These are phyloP conservation scores for Cheilosia grossa DNA, from an alignment of 2,888 invertebrate species.

Conservation along the genomic window DNA sequence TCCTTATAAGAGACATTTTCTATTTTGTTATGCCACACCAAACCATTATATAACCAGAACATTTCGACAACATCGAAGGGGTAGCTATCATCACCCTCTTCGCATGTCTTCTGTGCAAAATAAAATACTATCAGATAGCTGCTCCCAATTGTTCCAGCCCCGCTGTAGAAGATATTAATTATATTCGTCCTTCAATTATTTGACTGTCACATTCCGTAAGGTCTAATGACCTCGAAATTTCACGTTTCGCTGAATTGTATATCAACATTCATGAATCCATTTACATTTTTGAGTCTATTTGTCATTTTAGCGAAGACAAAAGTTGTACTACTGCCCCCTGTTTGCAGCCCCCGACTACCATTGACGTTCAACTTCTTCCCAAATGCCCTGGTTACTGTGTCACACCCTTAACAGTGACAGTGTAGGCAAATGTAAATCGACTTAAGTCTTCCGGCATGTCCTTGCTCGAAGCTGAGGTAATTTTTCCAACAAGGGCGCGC, in stretches of 20 bases:
- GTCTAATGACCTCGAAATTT: conserved; percentile 14
- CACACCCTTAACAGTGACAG: conserved; percentile 22
- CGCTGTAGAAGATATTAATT: neutral
- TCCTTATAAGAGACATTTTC: no score
- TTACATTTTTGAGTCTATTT: conserved; percentile 29
- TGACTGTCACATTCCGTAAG: neutral
- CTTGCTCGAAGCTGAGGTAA: conserved; percentile 13
- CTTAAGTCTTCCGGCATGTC: conserved; percentile 26
- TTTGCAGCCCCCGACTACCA: neutral
- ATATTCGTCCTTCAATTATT: neutral
- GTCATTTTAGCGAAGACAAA: conserved; percentile 18
- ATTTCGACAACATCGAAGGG: no score
- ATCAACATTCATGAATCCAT: conserved; percentile 7
- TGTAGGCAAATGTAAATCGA: neutral
- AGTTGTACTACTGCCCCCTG: neutral
- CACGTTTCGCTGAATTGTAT: neutral
- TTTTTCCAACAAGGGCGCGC: conserved; percentile 35
- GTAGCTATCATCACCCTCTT: no score
- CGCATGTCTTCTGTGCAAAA: no score
- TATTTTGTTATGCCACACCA: no score
- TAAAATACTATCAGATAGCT: no score
- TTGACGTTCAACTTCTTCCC: conserved; percentile 2
- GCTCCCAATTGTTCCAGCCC: no score
- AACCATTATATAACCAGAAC: no score
- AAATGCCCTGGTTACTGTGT: conserved; percentile 7